These are phyloP conservation scores for Asteroscopus sphinx DNA, from an alignment of 2,888 invertebrate species.

Conservation along the genomic window DNA sequence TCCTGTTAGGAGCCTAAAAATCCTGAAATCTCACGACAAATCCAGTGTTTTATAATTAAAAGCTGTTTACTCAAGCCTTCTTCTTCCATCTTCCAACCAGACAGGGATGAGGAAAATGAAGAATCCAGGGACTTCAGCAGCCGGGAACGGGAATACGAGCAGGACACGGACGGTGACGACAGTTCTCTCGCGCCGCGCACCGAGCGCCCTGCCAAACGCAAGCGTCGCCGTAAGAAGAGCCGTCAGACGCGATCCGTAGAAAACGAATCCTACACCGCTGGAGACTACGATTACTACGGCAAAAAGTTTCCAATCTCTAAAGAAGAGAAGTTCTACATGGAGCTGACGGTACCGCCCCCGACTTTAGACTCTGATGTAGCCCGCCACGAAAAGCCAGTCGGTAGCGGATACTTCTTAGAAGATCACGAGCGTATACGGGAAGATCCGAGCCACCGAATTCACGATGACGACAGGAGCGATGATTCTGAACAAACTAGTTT, in stretches of 20 bases:
- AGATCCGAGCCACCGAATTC: constrained; percentile 69
- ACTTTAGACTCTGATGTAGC: constrained; percentile 77
- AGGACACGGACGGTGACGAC: constrained; percentile 71
- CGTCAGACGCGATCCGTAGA: constrained; percentile 68
- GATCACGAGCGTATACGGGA: constrained; percentile 77
- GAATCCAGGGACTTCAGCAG: constrained; percentile 45
- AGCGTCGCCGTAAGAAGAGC: constrained; percentile 74
- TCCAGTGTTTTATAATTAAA: no score
- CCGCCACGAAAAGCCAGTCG: constrained; percentile 68
- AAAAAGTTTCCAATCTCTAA: constrained; percentile 76
- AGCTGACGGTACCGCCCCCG: constrained; percentile 76
- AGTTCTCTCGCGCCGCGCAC: constrained; percentile 67
- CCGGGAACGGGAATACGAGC: constrained; percentile 54
- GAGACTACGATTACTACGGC: constrained; percentile 82
- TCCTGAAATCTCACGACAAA: no score
- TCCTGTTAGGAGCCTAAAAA: no score
- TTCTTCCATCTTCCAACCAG: no score
- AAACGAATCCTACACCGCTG: constrained; percentile 68
- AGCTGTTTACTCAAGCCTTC: no score
- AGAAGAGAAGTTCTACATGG: constrained; percentile 76
- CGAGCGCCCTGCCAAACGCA: constrained; percentile 70
- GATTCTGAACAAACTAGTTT: constrained; percentile 54
- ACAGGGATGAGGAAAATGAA: constrained; percentile 65
- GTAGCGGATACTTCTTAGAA: constrained; percentile 70
- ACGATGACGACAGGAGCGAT: constrained; percentile 55